These are phyloP conservation scores for Anguilla japonica DNA, from an alignment of 2,113 vertebrate genomes.

Conservation along the genomic window DNA sequence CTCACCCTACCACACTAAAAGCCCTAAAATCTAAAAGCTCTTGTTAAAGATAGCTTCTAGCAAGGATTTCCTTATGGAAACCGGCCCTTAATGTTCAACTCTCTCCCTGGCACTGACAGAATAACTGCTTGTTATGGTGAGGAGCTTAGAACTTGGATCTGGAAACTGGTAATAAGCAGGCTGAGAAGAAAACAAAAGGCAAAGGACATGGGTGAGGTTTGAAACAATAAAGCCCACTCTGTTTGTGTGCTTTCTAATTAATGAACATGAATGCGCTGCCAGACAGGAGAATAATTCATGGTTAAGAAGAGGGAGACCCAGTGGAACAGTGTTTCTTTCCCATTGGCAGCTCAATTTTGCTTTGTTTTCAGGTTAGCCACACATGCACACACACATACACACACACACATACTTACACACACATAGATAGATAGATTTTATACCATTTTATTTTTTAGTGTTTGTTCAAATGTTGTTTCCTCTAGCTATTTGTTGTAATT, in stretches of 20 bases:
- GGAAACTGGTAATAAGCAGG: constrained; percentile 56
- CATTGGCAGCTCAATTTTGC: neutral
- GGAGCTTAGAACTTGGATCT: constrained; percentile 36
- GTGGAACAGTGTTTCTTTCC: neutral
- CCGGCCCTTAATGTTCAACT: neutral
- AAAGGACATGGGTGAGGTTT: constrained; percentile 51
- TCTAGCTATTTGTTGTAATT: no score
- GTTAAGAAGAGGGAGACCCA: constrained; percentile 42
- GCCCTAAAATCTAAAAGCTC: neutral
- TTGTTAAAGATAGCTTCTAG: constrained; percentile 2
- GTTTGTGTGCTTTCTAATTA: constrained; percentile 59
- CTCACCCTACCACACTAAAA: neutral
- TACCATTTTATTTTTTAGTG: no score
- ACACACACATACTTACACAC: no score
- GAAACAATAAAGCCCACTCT: constrained; percentile 48
- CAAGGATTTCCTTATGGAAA: neutral
- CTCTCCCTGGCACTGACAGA: constrained; percentile 41
- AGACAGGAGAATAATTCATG: constrained; percentile 62
- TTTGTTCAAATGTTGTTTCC: no score
- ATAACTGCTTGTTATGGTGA: constrained; percentile 21
- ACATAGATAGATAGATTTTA: no score
- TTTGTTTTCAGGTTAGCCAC: neutral
- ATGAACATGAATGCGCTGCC: constrained; percentile 56
- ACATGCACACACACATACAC: no score
- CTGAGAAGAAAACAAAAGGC: constrained; percentile 51